Base-by-base conservation (phyloP, 1,140 invertebrate genomes). In the Stegodyphus dumicola region DNA sequence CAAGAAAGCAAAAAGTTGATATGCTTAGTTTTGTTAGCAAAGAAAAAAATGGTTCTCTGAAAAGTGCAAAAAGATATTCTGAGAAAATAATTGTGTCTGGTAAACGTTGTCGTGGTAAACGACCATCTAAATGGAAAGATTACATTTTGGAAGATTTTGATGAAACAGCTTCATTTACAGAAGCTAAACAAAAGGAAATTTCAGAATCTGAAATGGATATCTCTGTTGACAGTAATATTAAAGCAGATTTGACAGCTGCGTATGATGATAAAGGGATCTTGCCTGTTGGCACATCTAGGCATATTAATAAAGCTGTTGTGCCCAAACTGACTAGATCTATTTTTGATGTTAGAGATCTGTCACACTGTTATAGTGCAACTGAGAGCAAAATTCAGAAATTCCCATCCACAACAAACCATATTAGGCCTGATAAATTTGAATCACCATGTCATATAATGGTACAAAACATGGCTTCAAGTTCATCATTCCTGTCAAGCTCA, bases 111-210 rank as follows among this genome's bases (percentile, higher is more conserved):
- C 65, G 84, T 7, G 66, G 76, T 13, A 86, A 86, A 18, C 49
- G 77, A 17, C 84, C 84, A n/a, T 86, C 84, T n/a, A 71, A 51
- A 13, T 86, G 84, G 84, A 78, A 86, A 73, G 84, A 86, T 78
- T 86, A 86, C 54, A 86, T 86, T 77, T 67, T 86, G 0, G 84
- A 86, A 73, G 78, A 86, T 54, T 86, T 86, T 52, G 84, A 86
- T 74, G 84, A 85, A 52, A 76, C 84, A 13, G 78, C 75, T 18
- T 86, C 84, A 9, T 71, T 67, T 18, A 48, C 48, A 53, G 78
- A 86, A 65, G 49, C 75, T n/a, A 86, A 86, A 78, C 33, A 78
- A 18, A 67, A 76, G 6, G 78, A 86, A 54, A 78, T 86, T 56
- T 86, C 84, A 56, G 84, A 86, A 74, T 86, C 84, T 51, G 84